phyloP scores from a whole-genome alignment of 2,888 invertebrate genomes.

The Heliconius ismenius region DNA sequence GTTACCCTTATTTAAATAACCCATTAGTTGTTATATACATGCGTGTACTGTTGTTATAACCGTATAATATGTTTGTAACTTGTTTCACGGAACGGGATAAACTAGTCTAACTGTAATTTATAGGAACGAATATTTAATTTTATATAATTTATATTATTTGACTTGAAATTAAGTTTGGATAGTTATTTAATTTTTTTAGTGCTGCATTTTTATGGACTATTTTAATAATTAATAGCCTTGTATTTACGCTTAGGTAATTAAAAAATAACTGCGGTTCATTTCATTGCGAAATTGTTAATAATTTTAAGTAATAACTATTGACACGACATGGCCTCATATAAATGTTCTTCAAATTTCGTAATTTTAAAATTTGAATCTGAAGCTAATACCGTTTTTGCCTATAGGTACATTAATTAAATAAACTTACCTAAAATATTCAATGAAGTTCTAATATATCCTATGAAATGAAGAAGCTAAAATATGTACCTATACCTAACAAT shows the following conservation, averaged over 20 bases:
- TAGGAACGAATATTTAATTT: slow-evolving; percentile 36
- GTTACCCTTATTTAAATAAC: slow-evolving; percentile 40
- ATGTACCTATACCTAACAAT: neutral
- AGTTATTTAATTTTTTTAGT: neutral
- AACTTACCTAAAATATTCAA: neutral
- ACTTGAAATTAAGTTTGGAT: neutral
- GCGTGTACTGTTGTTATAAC: slow-evolving; percentile 12
- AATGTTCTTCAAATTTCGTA: neutral
- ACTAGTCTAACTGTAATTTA: slow-evolving; percentile 32
- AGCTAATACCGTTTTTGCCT: neutral
- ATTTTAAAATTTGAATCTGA: neutral
- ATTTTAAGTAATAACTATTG: neutral
- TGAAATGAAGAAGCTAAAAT: neutral
- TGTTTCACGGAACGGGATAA: slow-evolving; percentile 34
- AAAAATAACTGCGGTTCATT: neutral
- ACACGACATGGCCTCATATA: neutral
- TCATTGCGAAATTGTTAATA: neutral
- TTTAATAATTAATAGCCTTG: neutral
- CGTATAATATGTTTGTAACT: slow-evolving; percentile 8
- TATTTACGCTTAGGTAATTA: neutral
- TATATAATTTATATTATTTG: neutral
- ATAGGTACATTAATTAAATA: too few species aligned
- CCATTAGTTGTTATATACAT: slow-evolving; percentile 25
- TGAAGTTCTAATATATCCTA: neutral
- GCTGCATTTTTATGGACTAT: neutral